These are phyloP conservation scores for Araneus ventricosus DNA, from an alignment of 1,140 invertebrate species.

Conservation along the genomic window DNA sequence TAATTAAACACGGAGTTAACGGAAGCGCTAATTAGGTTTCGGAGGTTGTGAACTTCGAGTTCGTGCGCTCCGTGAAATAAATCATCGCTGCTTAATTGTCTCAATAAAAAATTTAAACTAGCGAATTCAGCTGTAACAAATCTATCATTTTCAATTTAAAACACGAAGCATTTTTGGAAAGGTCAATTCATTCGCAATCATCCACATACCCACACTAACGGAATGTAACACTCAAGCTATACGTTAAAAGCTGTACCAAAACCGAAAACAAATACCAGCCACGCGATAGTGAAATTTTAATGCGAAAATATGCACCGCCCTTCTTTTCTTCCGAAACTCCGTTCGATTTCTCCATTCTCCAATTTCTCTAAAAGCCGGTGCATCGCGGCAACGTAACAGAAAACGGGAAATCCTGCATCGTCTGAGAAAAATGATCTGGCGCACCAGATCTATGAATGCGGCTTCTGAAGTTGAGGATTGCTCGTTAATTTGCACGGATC, in stretches of 20 bases:
- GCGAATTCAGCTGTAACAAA: too few relatives aligned
- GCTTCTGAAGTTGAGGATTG: not conserved
- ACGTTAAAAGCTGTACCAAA: not conserved
- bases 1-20: too few relatives aligned
- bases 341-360: not conserved
- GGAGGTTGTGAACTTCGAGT: too few relatives aligned
- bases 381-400: not conserved
- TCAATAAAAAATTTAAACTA: too few relatives aligned
- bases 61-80: too few relatives aligned
- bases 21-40: too few relatives aligned
- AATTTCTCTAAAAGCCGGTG: not conserved
- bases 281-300: too few relatives aligned
- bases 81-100: too few relatives aligned
- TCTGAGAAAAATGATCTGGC: not conserved
- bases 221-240: not conserved
- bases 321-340: not conserved
- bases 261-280: not conserved
- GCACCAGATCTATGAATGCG: not conserved
- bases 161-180: too few relatives aligned
- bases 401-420: not conserved
- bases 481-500: constrained; percentile 5
- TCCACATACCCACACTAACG: too few relatives aligned
- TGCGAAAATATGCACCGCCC: not conserved
- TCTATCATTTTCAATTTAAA: too few relatives aligned
- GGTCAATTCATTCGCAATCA: too few relatives aligned